A percentile compares a stretch with the other conserved stretches of the same genome.
Conservation (phyloP, 2,113 vertebrate genomes). For the Macrotis lagotis region DNA sequence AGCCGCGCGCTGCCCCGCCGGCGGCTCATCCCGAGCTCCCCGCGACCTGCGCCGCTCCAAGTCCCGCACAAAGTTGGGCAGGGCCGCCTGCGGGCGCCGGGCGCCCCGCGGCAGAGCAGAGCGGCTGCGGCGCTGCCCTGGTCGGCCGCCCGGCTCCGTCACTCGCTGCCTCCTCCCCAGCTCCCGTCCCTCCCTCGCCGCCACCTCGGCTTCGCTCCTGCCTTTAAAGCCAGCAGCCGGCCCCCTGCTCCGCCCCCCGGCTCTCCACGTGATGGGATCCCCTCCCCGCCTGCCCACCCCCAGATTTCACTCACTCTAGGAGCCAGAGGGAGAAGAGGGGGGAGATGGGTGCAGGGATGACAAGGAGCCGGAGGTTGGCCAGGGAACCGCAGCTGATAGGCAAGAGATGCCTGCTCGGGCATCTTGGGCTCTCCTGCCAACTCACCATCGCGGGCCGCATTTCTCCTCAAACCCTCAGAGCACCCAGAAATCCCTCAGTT, state of each 20-base stretch:
- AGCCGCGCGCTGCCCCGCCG: conserved; percentile 77
- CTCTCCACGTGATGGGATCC: conserved; percentile 67
- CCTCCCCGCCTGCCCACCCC: conserved; percentile 32
- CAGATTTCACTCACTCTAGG: background rate
- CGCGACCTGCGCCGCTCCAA: background rate
- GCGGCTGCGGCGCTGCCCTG: conserved; percentile 6
- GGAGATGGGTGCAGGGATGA: background rate
- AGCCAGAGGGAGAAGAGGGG: background rate
- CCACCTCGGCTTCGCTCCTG: conserved; percentile 1
- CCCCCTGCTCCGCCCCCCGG: conserved; percentile 61
- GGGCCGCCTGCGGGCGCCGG: background rate
- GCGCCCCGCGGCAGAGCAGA: conserved; percentile 9
- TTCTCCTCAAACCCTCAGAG: background rate
- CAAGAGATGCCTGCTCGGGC: background rate
- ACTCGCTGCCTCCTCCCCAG: background rate
- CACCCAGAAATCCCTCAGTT: background rate
- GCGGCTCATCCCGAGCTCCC: conserved; percentile 75
- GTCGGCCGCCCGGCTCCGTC: background rate
- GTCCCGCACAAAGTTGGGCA: background rate
- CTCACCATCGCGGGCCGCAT: background rate
- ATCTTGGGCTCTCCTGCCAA: background rate
- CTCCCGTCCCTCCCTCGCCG: background rate
- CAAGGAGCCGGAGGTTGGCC: background rate
- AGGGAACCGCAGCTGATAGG: background rate
- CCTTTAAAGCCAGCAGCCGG: conserved; percentile 52